A percentile compares a stretch with the other conserved stretches of the same genome.
phyloP scores from a whole-genome alignment of 2,888 invertebrate species.

The Didymodactylos carnosus region DNA sequence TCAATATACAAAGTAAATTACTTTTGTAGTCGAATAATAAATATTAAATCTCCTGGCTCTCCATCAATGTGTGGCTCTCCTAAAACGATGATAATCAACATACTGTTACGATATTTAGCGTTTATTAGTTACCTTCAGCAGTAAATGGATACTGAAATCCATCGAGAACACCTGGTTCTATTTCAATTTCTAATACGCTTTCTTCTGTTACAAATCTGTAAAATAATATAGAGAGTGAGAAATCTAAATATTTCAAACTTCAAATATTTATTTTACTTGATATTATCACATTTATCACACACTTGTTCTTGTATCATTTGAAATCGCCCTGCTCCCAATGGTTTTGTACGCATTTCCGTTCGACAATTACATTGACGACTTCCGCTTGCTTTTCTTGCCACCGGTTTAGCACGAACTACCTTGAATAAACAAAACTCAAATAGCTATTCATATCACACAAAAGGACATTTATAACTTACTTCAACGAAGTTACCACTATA shows the following conservation, averaged over 20 bases:
- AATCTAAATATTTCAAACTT: background rate
- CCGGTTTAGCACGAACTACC: slow-evolving; percentile 86
- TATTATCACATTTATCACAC: slow-evolving; percentile 97
- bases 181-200: slow-evolving; percentile 60
- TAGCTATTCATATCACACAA: background rate
- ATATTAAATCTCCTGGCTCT: slow-evolving; percentile 85
- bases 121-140: slow-evolving; percentile 51
- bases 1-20: too few species aligned
- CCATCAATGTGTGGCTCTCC: slow-evolving; percentile 88
- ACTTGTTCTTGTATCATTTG: slow-evolving; percentile 88
- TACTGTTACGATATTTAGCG: too few species aligned
- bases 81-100: background rate
- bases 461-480: slow-evolving; percentile 19
- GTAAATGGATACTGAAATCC: slow-evolving; percentile 72
- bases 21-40: slow-evolving; percentile 45
- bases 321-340: slow-evolving; percentile 81
- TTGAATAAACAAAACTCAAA: background rate
- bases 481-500: slow-evolving; percentile 92
- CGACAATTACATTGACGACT: slow-evolving; percentile 93
- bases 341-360: slow-evolving; percentile 91
- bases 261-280: slow-evolving; percentile 45
- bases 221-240: slow-evolving; percentile 8
- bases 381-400: slow-evolving; percentile 72
- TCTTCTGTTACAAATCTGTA: slow-evolving; percentile 69
- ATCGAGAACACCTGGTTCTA: slow-evolving; percentile 81